Base-by-base conservation (phyloP, 2,888 invertebrate species). In the Hydrotaea cyrtoneurina region DNA sequence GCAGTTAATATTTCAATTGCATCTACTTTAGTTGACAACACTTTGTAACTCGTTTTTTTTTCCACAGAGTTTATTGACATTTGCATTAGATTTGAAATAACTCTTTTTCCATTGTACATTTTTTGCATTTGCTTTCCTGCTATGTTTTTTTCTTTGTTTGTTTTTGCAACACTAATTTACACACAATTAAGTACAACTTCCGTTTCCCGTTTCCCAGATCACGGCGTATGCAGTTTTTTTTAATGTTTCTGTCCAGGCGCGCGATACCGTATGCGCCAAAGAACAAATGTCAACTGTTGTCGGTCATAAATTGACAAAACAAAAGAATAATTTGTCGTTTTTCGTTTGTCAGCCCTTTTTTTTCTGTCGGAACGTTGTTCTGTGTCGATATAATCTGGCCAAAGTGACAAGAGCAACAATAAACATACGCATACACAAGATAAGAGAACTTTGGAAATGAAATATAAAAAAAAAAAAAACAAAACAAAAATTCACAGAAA, bases 261-360 rank as follows among this genome's bases (percentile, higher is more conserved):
- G n/a, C 77, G 85, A 80, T 85, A 82, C n/a, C 74, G 79, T 79
- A 77, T 77, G 69, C 82, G 55, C 73, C 82, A 85, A 85, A 82
- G 82, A 82, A 82, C 79, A 85, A 82, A 69, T 85, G 85, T 82
- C 85, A 85, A 85, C 85, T 85, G 82, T 59, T 82, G 66, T 21
- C 77, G 82, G 74, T 62, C 79, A 82, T 69, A 69, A 69, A 85
- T 85, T 82, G 75, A 74, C 31, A 73, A 73, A 73, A 69, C 69
- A 62, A 78, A 74, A 76, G 75, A 81, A 84, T 76, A 80, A 69
- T 69, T 69, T 39, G 39, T 66, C 46, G 46, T 10, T n/a, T n/a
- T n/a, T 62, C 4, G 55, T 62, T 43, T 43, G 15, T 31, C 31
- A 31, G 31, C 31, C 31, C 31, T 36, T 17, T 62, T n/a, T 8